Conservation (phyloP, 2,797 vertebrate species). For the Phalloptychus januarius region DNA sequence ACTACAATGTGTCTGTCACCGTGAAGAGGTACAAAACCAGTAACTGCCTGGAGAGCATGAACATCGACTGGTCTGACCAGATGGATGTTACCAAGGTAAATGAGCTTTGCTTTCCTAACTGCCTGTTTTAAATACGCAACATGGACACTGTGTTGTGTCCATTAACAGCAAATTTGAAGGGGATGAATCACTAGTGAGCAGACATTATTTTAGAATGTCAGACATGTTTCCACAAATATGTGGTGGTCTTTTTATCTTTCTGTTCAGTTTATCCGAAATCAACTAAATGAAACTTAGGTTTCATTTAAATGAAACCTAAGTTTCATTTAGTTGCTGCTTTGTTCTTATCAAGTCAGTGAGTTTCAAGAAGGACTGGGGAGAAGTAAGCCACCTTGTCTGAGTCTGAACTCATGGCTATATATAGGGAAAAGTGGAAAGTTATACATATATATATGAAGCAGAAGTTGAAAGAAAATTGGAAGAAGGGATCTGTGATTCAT, state of each 20-base stretch:
- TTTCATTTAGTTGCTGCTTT: no score
- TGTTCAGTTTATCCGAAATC: background rate
- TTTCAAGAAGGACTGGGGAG: background rate
- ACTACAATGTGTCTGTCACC: slow-evolving; percentile 89
- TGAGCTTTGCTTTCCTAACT: background rate
- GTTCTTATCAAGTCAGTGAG: background rate
- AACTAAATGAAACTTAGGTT: background rate
- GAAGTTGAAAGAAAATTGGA: background rate
- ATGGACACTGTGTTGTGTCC: background rate
- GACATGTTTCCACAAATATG: background rate
- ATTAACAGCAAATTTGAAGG: background rate
- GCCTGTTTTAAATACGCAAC: background rate
- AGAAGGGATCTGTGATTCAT: background rate
- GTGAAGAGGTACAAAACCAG: slow-evolving; percentile 81
- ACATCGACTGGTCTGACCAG: slow-evolving; percentile 92
- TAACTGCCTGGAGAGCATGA: slow-evolving; percentile 81
- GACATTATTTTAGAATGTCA: background rate
- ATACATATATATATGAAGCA: background rate
- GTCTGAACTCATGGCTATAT: background rate
- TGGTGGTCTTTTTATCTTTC: background rate
- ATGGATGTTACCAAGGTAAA: slow-evolving; percentile 92
- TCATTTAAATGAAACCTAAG: no score
- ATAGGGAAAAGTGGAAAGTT: background rate
- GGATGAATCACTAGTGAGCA: background rate
- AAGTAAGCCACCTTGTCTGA: background rate